Conservation (phyloP, 2,113 vertebrate species). For the Lates calcarifer region DNA sequence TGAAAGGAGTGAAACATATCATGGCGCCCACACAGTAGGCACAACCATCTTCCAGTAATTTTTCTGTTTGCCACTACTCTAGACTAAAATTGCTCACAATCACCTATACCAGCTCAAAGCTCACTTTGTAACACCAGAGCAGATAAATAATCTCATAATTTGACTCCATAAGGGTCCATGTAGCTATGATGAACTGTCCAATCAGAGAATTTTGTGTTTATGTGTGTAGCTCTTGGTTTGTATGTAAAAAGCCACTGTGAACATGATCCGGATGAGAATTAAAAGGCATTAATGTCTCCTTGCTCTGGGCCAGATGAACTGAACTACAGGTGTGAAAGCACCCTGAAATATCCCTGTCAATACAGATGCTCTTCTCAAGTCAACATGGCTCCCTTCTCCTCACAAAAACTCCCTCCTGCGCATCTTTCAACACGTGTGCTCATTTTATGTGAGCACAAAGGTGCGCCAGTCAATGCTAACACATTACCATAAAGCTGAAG, state of each 20-base stretch:
- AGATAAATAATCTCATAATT: neutral
- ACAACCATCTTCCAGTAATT: neutral
- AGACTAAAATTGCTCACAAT: neutral
- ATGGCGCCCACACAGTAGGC: neutral
- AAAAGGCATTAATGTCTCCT: neutral
- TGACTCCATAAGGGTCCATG: neutral
- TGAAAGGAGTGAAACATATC: neutral
- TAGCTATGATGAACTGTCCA: neutral
- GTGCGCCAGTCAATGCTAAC: conserved; percentile 63
- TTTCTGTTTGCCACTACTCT: neutral
- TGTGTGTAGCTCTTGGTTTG: neutral
- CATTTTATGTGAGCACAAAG: conserved; percentile 57
- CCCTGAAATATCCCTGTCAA: neutral
- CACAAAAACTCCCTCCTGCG: conserved; percentile 2
- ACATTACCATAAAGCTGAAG: conserved; percentile 84
- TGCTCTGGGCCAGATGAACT: neutral
- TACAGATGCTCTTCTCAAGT: neutral
- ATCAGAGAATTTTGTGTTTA: neutral
- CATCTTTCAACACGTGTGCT: conserved; percentile 27
- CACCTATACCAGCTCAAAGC: neutral
- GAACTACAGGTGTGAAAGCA: conserved; percentile 28
- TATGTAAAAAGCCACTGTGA: neutral
- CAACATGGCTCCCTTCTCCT: conserved; percentile 2
- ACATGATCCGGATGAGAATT: neutral
- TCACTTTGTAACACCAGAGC: neutral